Base-by-base conservation (phyloP, 2,113 vertebrate species). In the Tragelaphus imberbis region DNA sequence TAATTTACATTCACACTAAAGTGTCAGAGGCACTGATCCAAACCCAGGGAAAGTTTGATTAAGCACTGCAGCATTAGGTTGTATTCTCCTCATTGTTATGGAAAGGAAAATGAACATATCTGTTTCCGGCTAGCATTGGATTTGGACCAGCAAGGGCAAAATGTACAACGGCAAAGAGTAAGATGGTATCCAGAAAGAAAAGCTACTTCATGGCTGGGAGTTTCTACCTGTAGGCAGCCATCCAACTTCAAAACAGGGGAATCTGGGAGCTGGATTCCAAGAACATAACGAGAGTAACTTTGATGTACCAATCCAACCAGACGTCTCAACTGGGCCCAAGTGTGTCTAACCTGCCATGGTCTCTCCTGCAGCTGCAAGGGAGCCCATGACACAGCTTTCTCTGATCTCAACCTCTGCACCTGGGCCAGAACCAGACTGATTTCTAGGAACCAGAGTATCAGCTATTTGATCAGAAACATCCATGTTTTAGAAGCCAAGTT, bases 371-470 rank as follows among this genome's bases (percentile, higher is more conserved):
- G 9, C 47, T 88, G n/a, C 75, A 27, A 8, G 17, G 53, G 77
- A 13, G 77, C 80, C 81, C 21, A 44, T 15, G 7, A 16, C 33
- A 30, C 49, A 88, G 47, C 58, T 88, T 65, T 65, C 40, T 30
- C 23, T 51, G 15, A 63, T 71, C 51, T 44, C 59, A 40, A 21
- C 36, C 40, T 95, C 84, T 59, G 59, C 51, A 82, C 77, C 80
- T 93, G 19, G 95, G 71, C 49, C 23, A 85, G 33, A 77, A 81
- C 7, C 79, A 49, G 56, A 12, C 33, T 10, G 75, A 92, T 30
- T 94, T 97, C 97, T 97, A 97, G 90, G 97, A 98, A 93, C 88
- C 2, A 0, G n/a, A 61, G 6, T 8, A 33, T 12, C 61, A 68
- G 55, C n/a, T 68, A 53, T 65, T 71, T 56, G 58, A 85, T 94